A percentile compares a stretch with the other conserved stretches of the same genome.
Conservation (phyloP, 2,797 vertebrate genomes). For the Chelon auratus region DNA sequence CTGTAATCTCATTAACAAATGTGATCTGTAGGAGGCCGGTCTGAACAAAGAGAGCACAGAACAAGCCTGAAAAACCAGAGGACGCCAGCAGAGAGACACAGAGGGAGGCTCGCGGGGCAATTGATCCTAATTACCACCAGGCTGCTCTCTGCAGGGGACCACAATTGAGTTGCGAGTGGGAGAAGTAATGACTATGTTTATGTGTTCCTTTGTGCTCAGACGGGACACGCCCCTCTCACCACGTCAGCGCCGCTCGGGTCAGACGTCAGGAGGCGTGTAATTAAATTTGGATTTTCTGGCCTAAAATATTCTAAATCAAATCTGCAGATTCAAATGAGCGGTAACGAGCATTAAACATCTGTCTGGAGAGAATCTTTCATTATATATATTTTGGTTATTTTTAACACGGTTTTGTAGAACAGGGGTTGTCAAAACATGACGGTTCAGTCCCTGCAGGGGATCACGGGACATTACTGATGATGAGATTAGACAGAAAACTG, state of each 20-base stretch:
- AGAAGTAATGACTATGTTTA: constrained; percentile 33
- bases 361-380: no score
- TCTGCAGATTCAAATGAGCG: no score
- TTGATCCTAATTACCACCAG: constrained; percentile 71
- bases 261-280: background rate
- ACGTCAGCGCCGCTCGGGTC: no score
- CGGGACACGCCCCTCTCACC: background rate
- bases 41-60: constrained; percentile 19
- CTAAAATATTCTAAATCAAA: no score
- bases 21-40: background rate
- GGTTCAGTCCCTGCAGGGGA: no score
- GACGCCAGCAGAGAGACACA: constrained; percentile 31
- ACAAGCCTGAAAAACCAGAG: background rate
- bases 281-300: background rate
- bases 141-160: constrained; percentile 57
- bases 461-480: no score
- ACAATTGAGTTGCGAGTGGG: constrained; percentile 45
- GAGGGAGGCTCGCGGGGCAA: constrained; percentile 44
- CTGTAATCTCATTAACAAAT: background rate
- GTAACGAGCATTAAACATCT: no score
- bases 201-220: constrained; percentile 21
- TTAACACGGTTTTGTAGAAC: no score
- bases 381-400: no score
- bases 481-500: no score
- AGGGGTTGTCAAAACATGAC: no score